Conservation (phyloP, 2,797 vertebrate genomes). For the Enteromius paludinosus region DNA sequence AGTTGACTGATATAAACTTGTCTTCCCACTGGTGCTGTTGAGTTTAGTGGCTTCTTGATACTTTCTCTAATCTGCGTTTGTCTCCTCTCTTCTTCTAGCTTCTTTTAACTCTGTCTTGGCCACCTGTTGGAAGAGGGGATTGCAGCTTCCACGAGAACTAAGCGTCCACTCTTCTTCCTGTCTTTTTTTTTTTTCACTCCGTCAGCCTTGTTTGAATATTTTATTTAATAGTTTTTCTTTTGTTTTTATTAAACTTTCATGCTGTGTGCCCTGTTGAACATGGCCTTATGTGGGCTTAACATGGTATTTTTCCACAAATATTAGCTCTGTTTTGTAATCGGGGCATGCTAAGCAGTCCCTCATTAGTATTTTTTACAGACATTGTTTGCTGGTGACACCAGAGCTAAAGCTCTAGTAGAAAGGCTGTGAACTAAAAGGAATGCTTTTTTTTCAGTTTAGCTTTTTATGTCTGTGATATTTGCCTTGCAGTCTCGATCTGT, state of each 20-base stretch:
- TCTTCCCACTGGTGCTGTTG: conserved; percentile 42
- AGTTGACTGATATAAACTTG: conserved; percentile 45
- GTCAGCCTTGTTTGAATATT: conserved; percentile 65
- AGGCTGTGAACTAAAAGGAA: conserved; percentile 36
- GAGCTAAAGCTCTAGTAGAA: conserved; percentile 58
- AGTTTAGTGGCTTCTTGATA: conserved; percentile 64
- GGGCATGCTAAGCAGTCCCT: conserved; percentile 64
- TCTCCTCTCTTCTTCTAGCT: conserved; percentile 87
- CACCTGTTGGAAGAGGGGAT: conserved; percentile 92
- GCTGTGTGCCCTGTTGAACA: conserved; percentile 72
- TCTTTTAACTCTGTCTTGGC: conserved; percentile 97
- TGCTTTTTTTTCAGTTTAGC: conserved; percentile 1
- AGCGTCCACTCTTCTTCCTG: conserved; percentile 84
- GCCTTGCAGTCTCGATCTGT: conserved; percentile 27
- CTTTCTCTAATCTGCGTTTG: conserved; percentile 84
- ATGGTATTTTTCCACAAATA: conserved; percentile 75
- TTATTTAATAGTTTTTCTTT: not conserved
- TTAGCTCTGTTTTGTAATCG: conserved; percentile 59
- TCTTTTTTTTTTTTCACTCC: conserved; percentile 75
- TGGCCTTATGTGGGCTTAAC: conserved; percentile 79
- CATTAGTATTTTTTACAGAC: conserved; percentile 67
- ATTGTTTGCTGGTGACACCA: conserved; percentile 67
- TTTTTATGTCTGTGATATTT: conserved; percentile 34
- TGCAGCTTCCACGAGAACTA: conserved; percentile 90
- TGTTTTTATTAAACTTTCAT: conserved; percentile 63